Conservation (phyloP, 2,113 vertebrate species). For the Calidris pugnax region DNA sequence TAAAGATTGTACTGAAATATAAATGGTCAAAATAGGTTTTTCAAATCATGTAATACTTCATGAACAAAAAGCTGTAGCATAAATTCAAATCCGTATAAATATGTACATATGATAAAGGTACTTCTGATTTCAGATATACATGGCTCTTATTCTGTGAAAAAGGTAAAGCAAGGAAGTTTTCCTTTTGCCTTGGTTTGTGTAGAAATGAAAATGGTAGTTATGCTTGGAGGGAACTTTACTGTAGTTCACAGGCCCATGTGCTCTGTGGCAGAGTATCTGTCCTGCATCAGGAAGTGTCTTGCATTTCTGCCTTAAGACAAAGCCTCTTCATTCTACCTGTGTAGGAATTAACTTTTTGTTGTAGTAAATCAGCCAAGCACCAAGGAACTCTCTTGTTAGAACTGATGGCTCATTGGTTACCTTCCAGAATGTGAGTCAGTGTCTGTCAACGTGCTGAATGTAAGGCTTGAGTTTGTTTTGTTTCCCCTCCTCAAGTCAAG, state of each 20-base stretch:
- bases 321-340: not conserved
- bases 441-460: not conserved
- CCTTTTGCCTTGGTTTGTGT: not conserved
- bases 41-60: not conserved
- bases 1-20: not conserved
- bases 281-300: not conserved
- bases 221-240: not conserved
- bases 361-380: not conserved
- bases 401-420: not conserved
- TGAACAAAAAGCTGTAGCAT: not conserved
- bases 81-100: not conserved
- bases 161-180: not conserved
- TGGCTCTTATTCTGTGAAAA: not conserved
- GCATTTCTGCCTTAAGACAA: not conserved
- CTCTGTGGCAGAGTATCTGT: not conserved
- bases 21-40: not conserved
- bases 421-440: not conserved
- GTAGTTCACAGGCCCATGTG: not conserved
- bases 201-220: not conserved
- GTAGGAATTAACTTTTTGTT: not conserved
- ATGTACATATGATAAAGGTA: rapidly evolving
- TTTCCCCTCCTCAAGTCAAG: not conserved
- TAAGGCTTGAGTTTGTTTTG: not conserved
- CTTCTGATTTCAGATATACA: not conserved
- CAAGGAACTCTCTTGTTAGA: not conserved